These are phyloP conservation scores for Erythrocercus mccallii DNA, from an alignment of 2,113 vertebrate genomes.

Conservation along the genomic window DNA sequence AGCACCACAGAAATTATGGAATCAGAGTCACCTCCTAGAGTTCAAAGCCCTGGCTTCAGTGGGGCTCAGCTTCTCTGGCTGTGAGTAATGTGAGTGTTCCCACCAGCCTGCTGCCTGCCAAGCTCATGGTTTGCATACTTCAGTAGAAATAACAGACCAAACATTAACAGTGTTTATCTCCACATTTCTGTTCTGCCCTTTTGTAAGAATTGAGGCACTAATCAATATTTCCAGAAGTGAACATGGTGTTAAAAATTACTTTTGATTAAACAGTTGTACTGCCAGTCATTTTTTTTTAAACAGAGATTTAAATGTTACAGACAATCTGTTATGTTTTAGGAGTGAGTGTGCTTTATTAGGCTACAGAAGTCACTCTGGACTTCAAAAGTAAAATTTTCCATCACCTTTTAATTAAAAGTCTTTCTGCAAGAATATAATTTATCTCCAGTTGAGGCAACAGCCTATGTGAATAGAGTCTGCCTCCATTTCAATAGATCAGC, in stretches of 20 bases:
- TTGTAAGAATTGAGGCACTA: neutral
- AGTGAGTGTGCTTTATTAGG: neutral
- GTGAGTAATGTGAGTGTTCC: neutral
- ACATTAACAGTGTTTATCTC: neutral
- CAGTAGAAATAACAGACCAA: neutral
- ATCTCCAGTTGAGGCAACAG: neutral
- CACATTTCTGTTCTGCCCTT: neutral
- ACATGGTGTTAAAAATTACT: neutral
- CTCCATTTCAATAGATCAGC: neutral
- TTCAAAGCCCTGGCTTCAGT: neutral
- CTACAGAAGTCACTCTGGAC: neutral
- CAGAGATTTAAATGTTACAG: neutral
- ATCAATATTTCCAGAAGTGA: constrained; percentile 12
- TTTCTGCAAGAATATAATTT: neutral
- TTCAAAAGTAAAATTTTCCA: neutral
- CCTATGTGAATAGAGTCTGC: neutral
- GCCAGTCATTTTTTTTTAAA: neutral
- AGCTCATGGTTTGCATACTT: neutral
- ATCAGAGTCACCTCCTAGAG: neutral
- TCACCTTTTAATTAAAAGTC: constrained; percentile 23
- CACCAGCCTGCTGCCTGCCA: neutral
- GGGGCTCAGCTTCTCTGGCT: neutral
- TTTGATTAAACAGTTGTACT: neutral
- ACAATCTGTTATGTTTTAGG: neutral
- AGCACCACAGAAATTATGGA: neutral